Conservation (phyloP, 2,797 vertebrate species). For the Lacerta viridis region DNA sequence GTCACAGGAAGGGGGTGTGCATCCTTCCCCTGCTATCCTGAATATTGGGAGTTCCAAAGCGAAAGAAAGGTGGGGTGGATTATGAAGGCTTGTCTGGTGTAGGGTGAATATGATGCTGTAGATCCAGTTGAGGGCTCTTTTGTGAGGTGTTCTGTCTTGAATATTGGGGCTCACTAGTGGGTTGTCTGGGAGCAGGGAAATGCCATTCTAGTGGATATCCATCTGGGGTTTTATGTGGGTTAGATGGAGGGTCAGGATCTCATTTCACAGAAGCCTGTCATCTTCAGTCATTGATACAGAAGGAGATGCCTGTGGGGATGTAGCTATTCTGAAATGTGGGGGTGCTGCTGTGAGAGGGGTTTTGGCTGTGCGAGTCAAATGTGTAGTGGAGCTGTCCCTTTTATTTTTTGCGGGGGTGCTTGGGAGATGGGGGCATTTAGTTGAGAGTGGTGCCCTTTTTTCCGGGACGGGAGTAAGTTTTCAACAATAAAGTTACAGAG, state of each 20-base stretch:
- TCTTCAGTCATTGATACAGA: neutral
- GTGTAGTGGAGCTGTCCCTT: neutral
- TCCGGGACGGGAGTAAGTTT: neutral
- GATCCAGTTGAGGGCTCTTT: neutral
- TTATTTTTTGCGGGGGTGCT: neutral
- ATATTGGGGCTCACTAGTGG: neutral
- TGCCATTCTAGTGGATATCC: neutral
- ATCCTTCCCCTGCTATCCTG: neutral
- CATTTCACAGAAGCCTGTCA: neutral
- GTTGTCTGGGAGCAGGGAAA: neutral
- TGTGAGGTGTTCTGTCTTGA: neutral
- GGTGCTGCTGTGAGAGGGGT: too few relatives aligned
- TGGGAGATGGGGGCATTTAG: neutral
- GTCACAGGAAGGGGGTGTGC: too few relatives aligned
- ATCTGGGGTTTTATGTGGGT: neutral
- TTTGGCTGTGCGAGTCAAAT: neutral
- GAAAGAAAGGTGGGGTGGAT: too few relatives aligned
- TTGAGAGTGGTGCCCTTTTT: neutral
- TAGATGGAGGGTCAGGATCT: neutral
- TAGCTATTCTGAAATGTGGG: neutral
- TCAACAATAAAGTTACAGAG: neutral
- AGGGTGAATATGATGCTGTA: neutral
- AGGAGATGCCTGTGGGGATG: neutral
- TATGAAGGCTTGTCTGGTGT: too few relatives aligned
- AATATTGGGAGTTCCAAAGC: neutral